phyloP scores from a whole-genome alignment of 2,113 vertebrate genomes.

The Phalacrocorax carbo region DNA sequence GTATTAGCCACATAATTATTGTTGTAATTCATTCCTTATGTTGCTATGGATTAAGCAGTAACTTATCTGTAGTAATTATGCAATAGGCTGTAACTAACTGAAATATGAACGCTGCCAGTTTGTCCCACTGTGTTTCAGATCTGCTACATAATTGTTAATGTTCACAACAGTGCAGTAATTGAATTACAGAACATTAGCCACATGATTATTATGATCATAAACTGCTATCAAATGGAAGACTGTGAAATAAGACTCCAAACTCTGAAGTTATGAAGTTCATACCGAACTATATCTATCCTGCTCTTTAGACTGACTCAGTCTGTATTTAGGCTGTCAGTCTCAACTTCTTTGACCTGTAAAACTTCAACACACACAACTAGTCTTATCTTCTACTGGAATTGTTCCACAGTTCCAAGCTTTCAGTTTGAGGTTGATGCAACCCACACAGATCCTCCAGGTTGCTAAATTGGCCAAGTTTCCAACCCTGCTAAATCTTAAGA shows the following conservation, averaged over 20 bases:
- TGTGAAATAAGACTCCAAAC: constrained; percentile 48
- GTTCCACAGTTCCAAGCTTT: neutral
- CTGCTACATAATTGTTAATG: constrained; percentile 62
- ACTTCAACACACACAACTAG: neutral
- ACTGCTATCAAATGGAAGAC: constrained; percentile 41
- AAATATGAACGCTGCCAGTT: constrained; percentile 62
- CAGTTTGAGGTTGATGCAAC: neutral
- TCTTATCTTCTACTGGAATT: neutral
- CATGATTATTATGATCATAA: constrained; percentile 64
- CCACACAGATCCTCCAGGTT: no score
- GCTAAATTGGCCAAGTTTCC: neutral
- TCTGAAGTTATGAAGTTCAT: constrained; percentile 9
- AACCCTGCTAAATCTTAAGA: neutral
- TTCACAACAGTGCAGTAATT: constrained; percentile 68
- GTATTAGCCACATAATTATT: constrained; percentile 33
- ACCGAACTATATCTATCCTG: neutral
- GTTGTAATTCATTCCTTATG: constrained; percentile 27
- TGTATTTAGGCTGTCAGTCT: neutral
- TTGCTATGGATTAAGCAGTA: constrained; percentile 39
- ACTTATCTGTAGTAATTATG: constrained; percentile 65
- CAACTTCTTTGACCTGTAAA: neutral
- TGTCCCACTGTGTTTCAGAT: constrained; percentile 66
- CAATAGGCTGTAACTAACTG: constrained; percentile 59
- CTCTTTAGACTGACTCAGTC: neutral
- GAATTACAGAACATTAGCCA: constrained; percentile 74